These are phyloP conservation scores for Saccostrea glomerata DNA, from an alignment of 1,140 invertebrate species.

Conservation along the genomic window DNA sequence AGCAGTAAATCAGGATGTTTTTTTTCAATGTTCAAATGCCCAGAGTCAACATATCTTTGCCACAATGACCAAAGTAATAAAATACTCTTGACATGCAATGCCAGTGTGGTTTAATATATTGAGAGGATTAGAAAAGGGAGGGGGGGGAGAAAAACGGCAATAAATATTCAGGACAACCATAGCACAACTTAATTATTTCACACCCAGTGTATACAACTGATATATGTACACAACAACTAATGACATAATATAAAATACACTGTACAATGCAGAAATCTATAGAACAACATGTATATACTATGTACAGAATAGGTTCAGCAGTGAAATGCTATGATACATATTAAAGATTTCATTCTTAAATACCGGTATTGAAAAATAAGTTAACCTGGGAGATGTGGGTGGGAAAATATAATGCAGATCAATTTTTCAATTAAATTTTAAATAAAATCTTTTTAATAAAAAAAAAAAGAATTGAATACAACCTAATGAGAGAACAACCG, in stretches of 20 bases:
- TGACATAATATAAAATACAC: neutral
- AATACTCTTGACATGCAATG: neutral
- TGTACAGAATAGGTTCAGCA: neutral
- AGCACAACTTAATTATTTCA: slow-evolving; percentile 9
- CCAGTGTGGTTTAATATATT: neutral
- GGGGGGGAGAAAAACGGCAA: neutral
- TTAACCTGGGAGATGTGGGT: neutral
- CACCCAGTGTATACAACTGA: slow-evolving; percentile 26
- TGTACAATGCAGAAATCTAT: slow-evolving; percentile 20
- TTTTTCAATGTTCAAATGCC: neutral
- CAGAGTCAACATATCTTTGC: neutral
- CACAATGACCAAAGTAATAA: neutral
- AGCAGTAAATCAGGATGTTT: neutral
- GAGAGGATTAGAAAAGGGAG: neutral
- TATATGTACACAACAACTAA: slow-evolving; percentile 36
- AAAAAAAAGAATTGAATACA: neutral
- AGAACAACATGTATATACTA: neutral
- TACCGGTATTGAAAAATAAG: neutral
- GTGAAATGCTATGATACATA: slow-evolving; percentile 11
- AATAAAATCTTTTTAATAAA: neutral
- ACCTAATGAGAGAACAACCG: neutral
- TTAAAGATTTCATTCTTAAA: neutral
- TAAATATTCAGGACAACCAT: slow-evolving; percentile 12
- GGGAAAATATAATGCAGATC: neutral
- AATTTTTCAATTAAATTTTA: neutral